These are phyloP conservation scores for Leptinotarsa lineolata DNA, from an alignment of 1,140 invertebrate species.

Conservation along the genomic window DNA sequence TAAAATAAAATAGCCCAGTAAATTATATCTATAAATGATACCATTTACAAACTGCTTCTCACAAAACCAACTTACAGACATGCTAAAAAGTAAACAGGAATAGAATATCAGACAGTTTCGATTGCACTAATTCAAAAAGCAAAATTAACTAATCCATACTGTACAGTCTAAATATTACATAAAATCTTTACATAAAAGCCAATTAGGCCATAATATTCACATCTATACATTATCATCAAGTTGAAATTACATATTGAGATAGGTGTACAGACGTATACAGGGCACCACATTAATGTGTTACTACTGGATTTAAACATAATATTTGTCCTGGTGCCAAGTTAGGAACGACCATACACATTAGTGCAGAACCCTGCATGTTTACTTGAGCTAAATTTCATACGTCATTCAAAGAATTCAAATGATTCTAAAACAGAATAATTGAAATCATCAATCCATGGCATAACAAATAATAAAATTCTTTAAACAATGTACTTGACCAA, in stretches of 20 bases:
- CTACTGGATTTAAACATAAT: too few species aligned
- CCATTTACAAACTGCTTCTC: neutral
- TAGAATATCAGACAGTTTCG: conserved; percentile 29
- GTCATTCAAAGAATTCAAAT: neutral
- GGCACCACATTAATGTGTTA: neutral
- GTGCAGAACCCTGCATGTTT: too few species aligned
- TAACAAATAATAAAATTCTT: neutral
- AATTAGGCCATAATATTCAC: conserved; percentile 47
- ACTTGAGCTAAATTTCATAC: neutral
- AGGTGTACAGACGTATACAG: conserved; percentile 18
- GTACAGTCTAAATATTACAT: conserved; percentile 47
- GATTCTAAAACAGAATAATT: neutral
- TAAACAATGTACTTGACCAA: conserved; percentile 2
- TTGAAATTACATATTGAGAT: conserved; percentile 10
- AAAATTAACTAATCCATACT: conserved; percentile 31
- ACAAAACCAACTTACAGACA: neutral
- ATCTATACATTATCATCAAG: conserved; percentile 47
- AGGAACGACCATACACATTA: too few species aligned
- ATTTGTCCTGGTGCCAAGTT: too few species aligned
- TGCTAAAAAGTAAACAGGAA: conserved; percentile 27
- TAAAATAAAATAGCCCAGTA: neutral
- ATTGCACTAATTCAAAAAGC: conserved; percentile 19
- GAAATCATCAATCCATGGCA: neutral
- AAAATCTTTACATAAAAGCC: conserved; percentile 40
- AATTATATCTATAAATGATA: conserved; percentile 11